phyloP scores from a whole-genome alignment of 2,888 invertebrate genomes.

The Phragmatobia fuliginosa region DNA sequence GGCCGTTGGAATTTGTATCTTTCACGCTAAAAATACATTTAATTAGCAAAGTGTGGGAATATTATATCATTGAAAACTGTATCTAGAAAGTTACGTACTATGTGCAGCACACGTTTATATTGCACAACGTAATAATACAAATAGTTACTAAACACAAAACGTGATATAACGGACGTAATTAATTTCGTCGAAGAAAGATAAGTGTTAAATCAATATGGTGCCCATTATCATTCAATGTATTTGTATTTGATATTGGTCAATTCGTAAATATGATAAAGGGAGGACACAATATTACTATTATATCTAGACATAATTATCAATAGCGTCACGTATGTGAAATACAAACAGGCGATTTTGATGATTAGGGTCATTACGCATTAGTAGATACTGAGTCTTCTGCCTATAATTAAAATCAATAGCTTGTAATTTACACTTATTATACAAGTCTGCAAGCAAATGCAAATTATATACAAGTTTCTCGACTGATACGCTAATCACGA shows the following conservation, averaged over 20 bases:
- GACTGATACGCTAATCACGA: background rate
- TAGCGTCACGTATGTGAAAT: background rate
- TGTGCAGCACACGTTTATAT: constrained; percentile 19
- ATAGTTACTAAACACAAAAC: constrained; percentile 34
- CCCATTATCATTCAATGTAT: constrained; percentile 55
- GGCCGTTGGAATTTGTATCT: constrained; percentile 25
- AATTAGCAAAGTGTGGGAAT: constrained; percentile 17
- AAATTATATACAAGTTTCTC: background rate
- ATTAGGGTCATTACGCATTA: background rate
- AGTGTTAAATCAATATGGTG: constrained; percentile 55
- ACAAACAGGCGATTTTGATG: background rate
- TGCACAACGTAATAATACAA: constrained; percentile 19
- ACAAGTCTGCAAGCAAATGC: background rate
- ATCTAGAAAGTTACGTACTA: constrained; percentile 20
- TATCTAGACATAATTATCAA: constrained; percentile 24
- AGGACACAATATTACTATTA: constrained; percentile 27
- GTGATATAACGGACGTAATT: constrained; percentile 45
- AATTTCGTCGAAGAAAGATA: constrained; percentile 64
- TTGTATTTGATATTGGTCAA: constrained; percentile 55
- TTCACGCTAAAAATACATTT: constrained; percentile 11
- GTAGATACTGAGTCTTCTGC: background rate
- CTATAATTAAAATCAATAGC: background rate
- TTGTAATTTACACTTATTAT: background rate
- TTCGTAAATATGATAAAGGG: constrained; percentile 54
- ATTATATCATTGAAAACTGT: constrained; percentile 18